phyloP scores from a whole-genome alignment of 2,113 vertebrate species.

The Helogale parvula region DNA sequence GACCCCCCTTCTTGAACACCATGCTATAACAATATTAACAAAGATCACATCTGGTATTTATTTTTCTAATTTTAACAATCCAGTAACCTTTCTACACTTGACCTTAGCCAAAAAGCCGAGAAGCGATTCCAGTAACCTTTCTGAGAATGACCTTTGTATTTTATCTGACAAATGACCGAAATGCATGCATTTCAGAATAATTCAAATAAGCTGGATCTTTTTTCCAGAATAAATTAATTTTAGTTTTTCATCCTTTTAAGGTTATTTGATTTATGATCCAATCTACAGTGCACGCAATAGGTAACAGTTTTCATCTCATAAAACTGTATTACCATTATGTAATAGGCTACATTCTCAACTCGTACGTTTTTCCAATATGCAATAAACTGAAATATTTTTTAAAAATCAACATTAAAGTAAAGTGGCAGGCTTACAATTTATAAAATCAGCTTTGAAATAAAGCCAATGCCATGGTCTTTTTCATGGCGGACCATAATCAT shows the following conservation, averaged over 20 bases:
- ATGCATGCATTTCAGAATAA: background rate
- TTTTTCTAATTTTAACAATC: background rate
- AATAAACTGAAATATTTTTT: conserved; percentile 39
- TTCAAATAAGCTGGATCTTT: background rate
- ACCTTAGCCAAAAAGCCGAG: no score
- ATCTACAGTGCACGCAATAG: background rate
- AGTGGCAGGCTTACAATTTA: conserved; percentile 45
- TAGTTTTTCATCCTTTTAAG: conserved; percentile 34
- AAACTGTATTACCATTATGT: conserved; percentile 38
- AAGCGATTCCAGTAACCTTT: background rate
- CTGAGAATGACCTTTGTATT: conserved; percentile 48
- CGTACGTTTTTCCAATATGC: conserved; percentile 49
- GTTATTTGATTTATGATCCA: conserved; percentile 46
- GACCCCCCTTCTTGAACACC: background rate
- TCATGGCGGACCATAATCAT: conserved; percentile 16
- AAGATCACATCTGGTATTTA: background rate
- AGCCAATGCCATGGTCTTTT: conserved; percentile 32
- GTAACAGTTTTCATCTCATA: conserved; percentile 46
- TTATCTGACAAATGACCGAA: background rate
- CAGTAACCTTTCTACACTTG: background rate
- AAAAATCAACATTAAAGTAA: conserved; percentile 42
- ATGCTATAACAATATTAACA: background rate
- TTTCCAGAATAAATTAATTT: conserved; percentile 45
- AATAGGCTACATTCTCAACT: conserved; percentile 22
- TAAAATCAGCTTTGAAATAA: conserved; percentile 68